Base-by-base conservation (phyloP, 2,113 vertebrate genomes). In the Chaetops frenatus region DNA sequence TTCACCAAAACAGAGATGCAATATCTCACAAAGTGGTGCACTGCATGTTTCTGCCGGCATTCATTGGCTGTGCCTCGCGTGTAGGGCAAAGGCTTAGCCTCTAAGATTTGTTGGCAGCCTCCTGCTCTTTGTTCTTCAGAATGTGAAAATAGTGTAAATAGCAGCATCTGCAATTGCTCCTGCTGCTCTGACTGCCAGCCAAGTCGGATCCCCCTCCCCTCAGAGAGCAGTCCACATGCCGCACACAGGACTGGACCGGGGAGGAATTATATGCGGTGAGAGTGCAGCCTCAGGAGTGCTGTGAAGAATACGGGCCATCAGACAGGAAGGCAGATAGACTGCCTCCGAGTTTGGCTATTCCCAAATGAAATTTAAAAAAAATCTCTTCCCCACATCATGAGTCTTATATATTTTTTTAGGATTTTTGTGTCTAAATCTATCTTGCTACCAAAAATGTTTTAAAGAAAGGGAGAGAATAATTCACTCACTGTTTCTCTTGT, bases 61-160 rank as follows among this genome's bases (percentile, higher is more conserved):
- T 94, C 91, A 92, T 70, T 94, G 93, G 92, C 90, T 93, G 71
- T 3, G 42, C 73, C 29, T 90, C 0, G 6, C 1, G 36, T 71
- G 95, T 58, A 80, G 92, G 86, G 93, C 93, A 81, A 92, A 83
- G 48, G 80, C 90, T 90, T 90, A 93, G 92, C 85, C 92, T 90
- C 96, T 91, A 91, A 93, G 97, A 96, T 96, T 87, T 95, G 91
- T 78, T 98, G 98, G 97, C 97, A 98, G 96, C 94, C 92, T 95
- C 86, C 90, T 91, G 96, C 95, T 97, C 98, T 98, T 98, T 98
- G 97, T 98, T 98, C 97, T 96, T 94, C 96, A 54, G 95, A 96
- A 96, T 94, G 93, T 71, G 96, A 92, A 94, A 95, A 94, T 82
- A 93, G 95, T 96, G 97, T 96, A 97, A 97, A 97, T 88, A 97